phyloP scores from a whole-genome alignment of 2,797 vertebrate genomes.

The Perodicticus potto region DNA sequence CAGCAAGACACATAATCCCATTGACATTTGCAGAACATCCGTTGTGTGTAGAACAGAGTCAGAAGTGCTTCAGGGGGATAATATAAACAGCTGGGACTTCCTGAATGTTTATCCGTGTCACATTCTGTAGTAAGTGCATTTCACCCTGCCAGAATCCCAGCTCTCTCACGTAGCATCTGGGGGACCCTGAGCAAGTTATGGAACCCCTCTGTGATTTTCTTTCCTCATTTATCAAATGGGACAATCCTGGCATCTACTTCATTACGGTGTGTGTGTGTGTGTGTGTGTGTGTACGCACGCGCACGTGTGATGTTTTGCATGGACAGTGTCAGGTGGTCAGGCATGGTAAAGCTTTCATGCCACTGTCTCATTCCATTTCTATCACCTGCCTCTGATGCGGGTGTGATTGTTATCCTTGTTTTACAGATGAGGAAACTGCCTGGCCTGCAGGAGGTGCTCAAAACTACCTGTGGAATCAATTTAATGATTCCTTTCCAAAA shows the following conservation, averaged over 20 bases:
- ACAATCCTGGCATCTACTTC: not conserved
- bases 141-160: not conserved
- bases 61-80: not conserved
- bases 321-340: not conserved
- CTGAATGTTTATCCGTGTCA: not conserved
- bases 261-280: not conserved
- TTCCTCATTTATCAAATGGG: not conserved
- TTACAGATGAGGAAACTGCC: not conserved
- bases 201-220: not conserved
- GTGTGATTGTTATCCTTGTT: not conserved
- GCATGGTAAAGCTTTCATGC: not conserved
- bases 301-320: not conserved
- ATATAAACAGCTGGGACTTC: not conserved
- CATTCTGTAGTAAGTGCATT: not conserved
- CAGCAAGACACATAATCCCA: conserved; percentile 21
- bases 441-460: not conserved
- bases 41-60: not conserved
- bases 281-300: not conserved
- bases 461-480: not conserved
- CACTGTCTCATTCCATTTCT: not conserved
- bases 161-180: not conserved
- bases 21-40: conserved; percentile 38
- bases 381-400: too few relatives aligned
- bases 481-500: not conserved
- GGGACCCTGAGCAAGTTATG: not conserved